Base-by-base conservation (phyloP, 2,797 vertebrate species). In the Masticophis lateralis region DNA sequence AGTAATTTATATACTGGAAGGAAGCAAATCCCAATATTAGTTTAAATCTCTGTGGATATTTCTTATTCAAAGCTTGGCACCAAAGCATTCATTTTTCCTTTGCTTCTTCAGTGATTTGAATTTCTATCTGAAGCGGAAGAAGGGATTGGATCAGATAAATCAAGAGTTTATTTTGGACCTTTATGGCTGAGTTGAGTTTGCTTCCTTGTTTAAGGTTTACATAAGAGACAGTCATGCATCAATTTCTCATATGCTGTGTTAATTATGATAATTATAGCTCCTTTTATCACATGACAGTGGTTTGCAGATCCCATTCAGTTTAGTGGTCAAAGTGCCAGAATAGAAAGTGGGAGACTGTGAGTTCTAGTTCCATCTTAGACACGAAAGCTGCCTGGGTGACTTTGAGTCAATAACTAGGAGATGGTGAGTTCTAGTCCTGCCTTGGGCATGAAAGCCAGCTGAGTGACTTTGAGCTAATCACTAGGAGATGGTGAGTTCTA, bases 21-120 rank as follows among this genome's bases (percentile, higher is more conserved):
- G 74, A 83, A 93, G 10, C 4, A 25, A 93, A 92, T 92, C 94
- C 94, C 95, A 97, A 95, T 83, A 22, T 47, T 92, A 91, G 95
- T 96, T 96, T 94, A 0, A 91, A 95, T 96, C 55, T 95, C 91
- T 94, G 28, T 92, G 91, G 59, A 74, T 95, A 94, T 94, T 96
- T 95, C 27, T 2, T 94, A 96, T 92, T 91, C 55, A 95, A 94
- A 87, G 18, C 14, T 93, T 95, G 94, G 96, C 86, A 93, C 13
- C 8, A 94, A 93, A 95, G 0, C 43, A 94, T 95, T 97, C 95
- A 93, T 96, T 27, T 87, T 87, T 28, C 0, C 79, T 89, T 79
- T 93, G 63, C 95, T 25, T 94, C 83, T 94, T 88, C 95, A 91
- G 63, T 92, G 25, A 43, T 96, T 95, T 86, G 94, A 74, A 89